Percentiles rank a stretch among this genome's conserved stretches.
phyloP scores from a whole-genome alignment of 1,140 invertebrate genomes.

The Cyclargus thomasi region DNA sequence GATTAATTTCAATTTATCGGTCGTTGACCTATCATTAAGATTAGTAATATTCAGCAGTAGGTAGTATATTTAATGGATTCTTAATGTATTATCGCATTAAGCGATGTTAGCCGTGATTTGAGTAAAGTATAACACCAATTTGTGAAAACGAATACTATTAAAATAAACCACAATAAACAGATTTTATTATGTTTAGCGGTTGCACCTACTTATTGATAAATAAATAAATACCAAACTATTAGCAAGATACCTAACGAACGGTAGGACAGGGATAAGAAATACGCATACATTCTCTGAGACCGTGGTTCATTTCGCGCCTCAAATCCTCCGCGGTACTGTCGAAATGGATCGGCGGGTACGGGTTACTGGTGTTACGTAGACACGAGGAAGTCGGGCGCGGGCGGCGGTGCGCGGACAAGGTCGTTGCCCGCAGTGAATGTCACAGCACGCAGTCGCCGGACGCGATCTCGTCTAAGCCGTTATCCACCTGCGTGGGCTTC shows the following conservation, averaged over 20 bases:
- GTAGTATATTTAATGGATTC: not conserved
- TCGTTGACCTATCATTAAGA: not conserved
- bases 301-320: no score
- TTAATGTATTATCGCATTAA: not conserved
- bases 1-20: not conserved
- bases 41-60: not conserved
- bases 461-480: not conserved
- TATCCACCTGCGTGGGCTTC: not conserved
- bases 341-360: not conserved
- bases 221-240: no score
- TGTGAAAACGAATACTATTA: no score
- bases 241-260: no score
- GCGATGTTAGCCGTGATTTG: no score
- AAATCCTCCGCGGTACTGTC: no score
- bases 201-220: no score
- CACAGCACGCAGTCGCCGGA: not conserved
- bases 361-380: not conserved
- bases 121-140: no score
- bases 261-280: no score
- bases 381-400: not conserved
- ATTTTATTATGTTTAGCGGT: no score
- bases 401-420: not conserved
- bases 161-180: no score
- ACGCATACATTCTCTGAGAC: no score
- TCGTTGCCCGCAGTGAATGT: not conserved